Evolutionary conservation across 1,140 invertebrate species (phyloP).

Genomic region (Ceratitis capitata): DNA sequence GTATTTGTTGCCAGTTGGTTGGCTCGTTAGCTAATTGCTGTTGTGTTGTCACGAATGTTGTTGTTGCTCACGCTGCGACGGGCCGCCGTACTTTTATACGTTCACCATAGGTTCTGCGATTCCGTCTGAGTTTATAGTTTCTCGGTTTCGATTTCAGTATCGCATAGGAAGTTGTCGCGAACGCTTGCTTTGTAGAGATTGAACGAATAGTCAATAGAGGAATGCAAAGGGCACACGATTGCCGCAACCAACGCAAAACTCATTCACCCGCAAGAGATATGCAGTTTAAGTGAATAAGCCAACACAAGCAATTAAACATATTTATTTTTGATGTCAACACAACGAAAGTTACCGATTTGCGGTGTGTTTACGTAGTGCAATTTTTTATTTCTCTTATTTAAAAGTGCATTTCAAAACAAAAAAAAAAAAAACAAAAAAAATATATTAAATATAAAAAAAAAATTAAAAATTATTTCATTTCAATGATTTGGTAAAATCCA

Average conservation of each 20-base stretch:
- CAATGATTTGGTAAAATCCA: too few species aligned
- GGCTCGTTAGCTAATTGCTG: slow-evolving; percentile 14
- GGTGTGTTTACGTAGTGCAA: not conserved
- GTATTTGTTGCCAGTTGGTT: not conserved
- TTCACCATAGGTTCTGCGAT: slow-evolving; percentile 27
- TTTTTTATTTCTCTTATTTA: too few species aligned
- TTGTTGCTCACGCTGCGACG: slow-evolving; percentile 10
- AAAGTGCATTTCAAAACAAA: too few species aligned
- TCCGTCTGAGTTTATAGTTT: slow-evolving; percentile 34
- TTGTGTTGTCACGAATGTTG: not conserved
- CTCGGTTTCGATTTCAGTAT: slow-evolving; percentile 40
- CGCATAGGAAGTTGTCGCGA: slow-evolving; percentile 45
- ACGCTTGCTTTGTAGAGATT: slow-evolving; percentile 37
- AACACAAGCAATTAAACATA: not conserved
- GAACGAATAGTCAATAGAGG: not conserved
- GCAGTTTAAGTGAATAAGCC: not conserved
- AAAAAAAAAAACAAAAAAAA: not conserved
- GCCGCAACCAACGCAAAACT: slow-evolving; percentile 17
- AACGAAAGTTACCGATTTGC: not conserved
- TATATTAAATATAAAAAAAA: not conserved
- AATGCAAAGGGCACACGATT: not conserved
- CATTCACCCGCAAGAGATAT: not conserved
- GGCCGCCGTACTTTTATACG: not conserved
- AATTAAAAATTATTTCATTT: not conserved
- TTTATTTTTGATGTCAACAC: not conserved